Evolutionary conservation across 35 echinoderm and acorn worm species (phyloP).

Genomic region (Apostichopus japonicus): DNA sequence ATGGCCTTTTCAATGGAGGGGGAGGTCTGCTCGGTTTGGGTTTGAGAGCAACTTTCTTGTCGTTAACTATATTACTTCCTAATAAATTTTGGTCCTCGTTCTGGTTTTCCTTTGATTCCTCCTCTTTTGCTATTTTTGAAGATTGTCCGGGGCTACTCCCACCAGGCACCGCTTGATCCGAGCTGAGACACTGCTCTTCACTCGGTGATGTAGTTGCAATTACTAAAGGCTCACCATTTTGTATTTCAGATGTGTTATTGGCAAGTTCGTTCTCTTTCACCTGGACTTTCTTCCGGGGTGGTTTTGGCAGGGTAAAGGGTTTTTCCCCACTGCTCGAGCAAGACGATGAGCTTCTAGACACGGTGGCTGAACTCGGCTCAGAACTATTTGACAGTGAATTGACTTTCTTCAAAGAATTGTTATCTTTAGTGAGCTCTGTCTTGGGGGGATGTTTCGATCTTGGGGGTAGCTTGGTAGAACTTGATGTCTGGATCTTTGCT

Average conservation of each 20-base stretch:
- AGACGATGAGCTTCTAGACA: neutral
- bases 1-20: slow-evolving; percentile 12
- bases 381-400: neutral
- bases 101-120: neutral
- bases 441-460: neutral
- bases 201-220: neutral
- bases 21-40: slow-evolving; percentile 1
- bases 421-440: neutral
- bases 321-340: slow-evolving; percentile 1
- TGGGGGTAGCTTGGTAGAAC: slow-evolving; percentile 1
- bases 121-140: neutral
- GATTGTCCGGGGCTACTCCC: neutral
- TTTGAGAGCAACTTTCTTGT: neutral
- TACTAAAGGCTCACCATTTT: neutral
- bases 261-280: neutral
- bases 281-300: neutral
- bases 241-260: neutral
- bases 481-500: neutral
- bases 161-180: neutral
- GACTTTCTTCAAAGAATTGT: neutral
- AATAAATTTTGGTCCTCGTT: neutral
- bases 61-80: neutral
- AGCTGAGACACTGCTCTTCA: neutral
- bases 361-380: neutral
- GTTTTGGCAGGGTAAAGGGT: slow-evolving; percentile 1